A percentile compares a stretch with the other conserved stretches of the same genome.
These are phyloP conservation scores for Spondyliosoma cantharus DNA, from an alignment of 2,797 vertebrate genomes.

Conservation along the genomic window DNA sequence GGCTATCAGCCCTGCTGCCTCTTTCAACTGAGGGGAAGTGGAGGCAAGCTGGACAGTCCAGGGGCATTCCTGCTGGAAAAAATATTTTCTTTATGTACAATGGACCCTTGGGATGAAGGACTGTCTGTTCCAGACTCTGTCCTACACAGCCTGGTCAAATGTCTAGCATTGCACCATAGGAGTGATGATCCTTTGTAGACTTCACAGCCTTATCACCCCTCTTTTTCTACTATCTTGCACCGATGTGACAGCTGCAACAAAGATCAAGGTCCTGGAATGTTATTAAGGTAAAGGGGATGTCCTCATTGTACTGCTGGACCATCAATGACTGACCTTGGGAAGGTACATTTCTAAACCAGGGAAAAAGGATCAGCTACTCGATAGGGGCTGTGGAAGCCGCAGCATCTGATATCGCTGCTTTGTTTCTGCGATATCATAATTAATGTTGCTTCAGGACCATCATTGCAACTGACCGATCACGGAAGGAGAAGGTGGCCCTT, in stretches of 20 bases:
- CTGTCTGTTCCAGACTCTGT: not conserved
- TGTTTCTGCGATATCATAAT: too few species aligned
- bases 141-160: not conserved
- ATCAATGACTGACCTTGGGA: constrained; percentile 9
- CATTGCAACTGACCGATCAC: too few species aligned
- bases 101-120: not conserved
- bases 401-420: too few species aligned
- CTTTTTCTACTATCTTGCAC: not conserved
- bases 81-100: not conserved
- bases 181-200: not conserved
- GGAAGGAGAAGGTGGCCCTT: too few species aligned
- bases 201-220: not conserved
- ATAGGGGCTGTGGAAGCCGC: not conserved
- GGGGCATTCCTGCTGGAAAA: not conserved
- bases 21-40: not conserved
- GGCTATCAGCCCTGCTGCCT: not conserved
- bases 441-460: too few species aligned
- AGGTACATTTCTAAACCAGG: not conserved
- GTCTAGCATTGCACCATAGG: not conserved
- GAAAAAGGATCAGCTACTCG: not conserved
- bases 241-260: not conserved
- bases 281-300: not conserved
- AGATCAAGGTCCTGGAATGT: not conserved
- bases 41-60: not conserved
- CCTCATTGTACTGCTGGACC: not conserved